phyloP scores from a whole-genome alignment of 1,140 invertebrate species.

The Rhynchophorus ferrugineus region DNA sequence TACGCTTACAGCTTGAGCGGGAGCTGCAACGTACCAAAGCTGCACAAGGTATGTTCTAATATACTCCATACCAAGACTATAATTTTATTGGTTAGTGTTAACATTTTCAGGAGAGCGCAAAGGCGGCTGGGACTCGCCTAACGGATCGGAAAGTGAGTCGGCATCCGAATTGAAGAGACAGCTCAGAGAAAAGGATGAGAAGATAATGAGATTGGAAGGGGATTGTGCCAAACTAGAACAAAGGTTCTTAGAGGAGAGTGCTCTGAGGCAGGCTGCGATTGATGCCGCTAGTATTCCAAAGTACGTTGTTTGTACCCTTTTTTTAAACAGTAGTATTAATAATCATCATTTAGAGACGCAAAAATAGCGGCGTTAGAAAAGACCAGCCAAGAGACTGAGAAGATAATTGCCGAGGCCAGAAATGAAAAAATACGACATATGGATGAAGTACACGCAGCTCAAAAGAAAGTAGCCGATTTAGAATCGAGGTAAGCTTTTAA shows the following conservation, averaged over 20 bases:
- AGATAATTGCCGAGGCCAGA: conserved; percentile 75
- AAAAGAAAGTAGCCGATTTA: conserved; percentile 75
- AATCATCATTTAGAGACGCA: conserved; percentile 52
- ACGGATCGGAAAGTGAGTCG: conserved; percentile 47
- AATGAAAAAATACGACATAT: conserved; percentile 80
- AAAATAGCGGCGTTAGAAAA: conserved; percentile 80
- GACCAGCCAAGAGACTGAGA: conserved; percentile 79
- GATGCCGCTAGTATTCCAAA: conserved; percentile 79
- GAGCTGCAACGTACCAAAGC: conserved; percentile 60
- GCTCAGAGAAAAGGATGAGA: conserved; percentile 69
- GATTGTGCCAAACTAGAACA: conserved; percentile 84
- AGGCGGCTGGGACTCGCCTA: conserved; percentile 29
- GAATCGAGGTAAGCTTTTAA: conserved; percentile 70
- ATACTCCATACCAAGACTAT: neutral
- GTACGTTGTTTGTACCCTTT: conserved; percentile 41
- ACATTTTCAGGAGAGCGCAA: conserved; percentile 20
- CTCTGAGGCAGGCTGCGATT: conserved; percentile 73
- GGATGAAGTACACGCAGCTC: conserved; percentile 76
- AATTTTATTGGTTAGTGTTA: neutral
- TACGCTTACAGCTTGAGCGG: conserved; percentile 70
- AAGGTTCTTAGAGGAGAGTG: conserved; percentile 77
- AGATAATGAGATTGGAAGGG: conserved; percentile 72
- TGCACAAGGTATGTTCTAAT: conserved; percentile 24
- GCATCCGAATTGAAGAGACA: conserved; percentile 58
- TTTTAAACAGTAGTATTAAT: neutral